Base-by-base conservation (phyloP, 30 jellyfish, hydroid and myxozoan genomes). In the Mastigias papua region DNA sequence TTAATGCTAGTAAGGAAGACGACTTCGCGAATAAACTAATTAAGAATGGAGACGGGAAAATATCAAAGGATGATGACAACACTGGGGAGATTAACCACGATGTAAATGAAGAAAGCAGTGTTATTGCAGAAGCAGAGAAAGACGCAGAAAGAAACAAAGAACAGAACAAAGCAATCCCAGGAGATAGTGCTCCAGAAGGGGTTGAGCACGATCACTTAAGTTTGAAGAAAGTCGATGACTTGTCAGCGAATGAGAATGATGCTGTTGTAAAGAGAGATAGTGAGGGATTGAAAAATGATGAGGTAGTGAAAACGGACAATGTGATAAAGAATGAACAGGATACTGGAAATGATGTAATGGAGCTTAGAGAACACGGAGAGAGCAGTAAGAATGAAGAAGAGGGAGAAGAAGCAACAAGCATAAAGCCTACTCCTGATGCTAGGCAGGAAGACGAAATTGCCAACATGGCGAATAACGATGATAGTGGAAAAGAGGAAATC, bases 401-500 rank as follows among this genome's bases (percentile, higher is more conserved):
- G 7, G 73, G 48, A 1, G 54, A 74, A 74, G 35, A 5, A 46
- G 48, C 23, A 49, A 25, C 17, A n/a, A n/a, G n/a, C n/a, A n/a
- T n/a, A n/a, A n/a, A n/a, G n/a, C n/a, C n/a, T n/a, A n/a, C n/a
- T n/a, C n/a, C n/a, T n/a, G n/a, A n/a, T n/a, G n/a, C n/a, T n/a
- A n/a, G n/a, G n/a, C n/a, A n/a, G n/a, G n/a, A n/a, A n/a, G n/a
- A n/a, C n/a, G n/a, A n/a, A n/a, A n/a, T n/a, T n/a, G n/a, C 25
- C 27, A 50, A 54, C n/a, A 54, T n/a, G 73, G 86, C 48, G 4
- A 73, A 74, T n/a, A 73, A 19, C n/a, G 4, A 1, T 11, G 86
- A 19, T n/a, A 61, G 8, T 20, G 73, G 29, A 9, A 21, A 10
- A n/a, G 86, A 20, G 9, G 86, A 1, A 11, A 27, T 7, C 70